phyloP scores from a whole-genome alignment of 2,797 vertebrate species.

The Sebastiscus tertius region DNA sequence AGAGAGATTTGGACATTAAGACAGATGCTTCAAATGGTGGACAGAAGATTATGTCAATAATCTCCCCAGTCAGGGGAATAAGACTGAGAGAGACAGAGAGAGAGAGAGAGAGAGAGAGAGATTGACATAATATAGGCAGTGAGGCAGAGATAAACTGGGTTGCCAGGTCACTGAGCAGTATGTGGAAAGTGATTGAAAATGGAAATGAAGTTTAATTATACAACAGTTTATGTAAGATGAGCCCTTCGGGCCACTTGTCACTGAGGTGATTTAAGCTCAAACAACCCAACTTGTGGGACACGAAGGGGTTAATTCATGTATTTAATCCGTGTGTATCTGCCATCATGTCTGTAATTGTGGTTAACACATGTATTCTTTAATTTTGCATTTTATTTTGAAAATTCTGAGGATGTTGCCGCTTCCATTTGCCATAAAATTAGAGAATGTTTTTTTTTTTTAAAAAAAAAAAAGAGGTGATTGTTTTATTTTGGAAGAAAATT shows the following conservation, averaged over 20 bases:
- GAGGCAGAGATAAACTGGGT: conserved; percentile 26
- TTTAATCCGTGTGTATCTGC: neutral
- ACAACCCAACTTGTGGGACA: neutral
- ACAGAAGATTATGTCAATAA: conserved; percentile 79
- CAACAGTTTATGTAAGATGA: conserved; percentile 34
- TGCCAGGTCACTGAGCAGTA: conserved; percentile 9
- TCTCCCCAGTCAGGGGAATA: conserved; percentile 66
- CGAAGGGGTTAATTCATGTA: neutral
- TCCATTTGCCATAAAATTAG: neutral
- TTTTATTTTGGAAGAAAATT: neutral
- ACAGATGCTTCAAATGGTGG: conserved; percentile 74
- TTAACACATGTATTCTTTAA: neutral
- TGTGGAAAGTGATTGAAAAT: conserved; percentile 61
- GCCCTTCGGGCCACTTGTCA: neutral
- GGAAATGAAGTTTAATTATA: conserved; percentile 46
- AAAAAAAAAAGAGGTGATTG: neutral
- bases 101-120: neutral
- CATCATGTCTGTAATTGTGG: neutral
- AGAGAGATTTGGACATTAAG: conserved; percentile 52
- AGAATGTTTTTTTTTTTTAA: neutral
- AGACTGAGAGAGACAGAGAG: neutral
- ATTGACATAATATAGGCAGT: conserved; percentile 28
- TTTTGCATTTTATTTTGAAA: neutral
- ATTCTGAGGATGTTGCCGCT: neutral
- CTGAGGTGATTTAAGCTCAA: neutral